Evolutionary conservation across 2,797 vertebrate genomes (phyloP).

Genomic region (Sebastes steindachneri): DNA sequence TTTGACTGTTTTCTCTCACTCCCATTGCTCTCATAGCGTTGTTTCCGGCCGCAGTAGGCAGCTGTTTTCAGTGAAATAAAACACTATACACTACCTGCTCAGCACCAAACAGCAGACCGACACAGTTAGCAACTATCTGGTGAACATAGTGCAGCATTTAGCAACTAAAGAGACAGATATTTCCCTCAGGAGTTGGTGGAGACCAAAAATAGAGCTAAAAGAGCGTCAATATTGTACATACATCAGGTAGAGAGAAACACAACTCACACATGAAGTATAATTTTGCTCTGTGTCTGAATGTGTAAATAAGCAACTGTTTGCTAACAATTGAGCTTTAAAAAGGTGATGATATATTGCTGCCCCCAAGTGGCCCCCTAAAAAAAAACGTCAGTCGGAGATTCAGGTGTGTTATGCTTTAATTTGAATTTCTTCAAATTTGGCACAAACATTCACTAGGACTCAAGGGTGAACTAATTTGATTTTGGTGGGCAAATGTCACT

Average conservation of each 20-base stretch:
- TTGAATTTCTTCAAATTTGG: too few relatives aligned
- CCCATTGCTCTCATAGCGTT: rapidly evolving
- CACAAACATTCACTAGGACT: too few relatives aligned
- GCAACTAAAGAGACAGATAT: rapidly evolving
- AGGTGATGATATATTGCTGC: not conserved
- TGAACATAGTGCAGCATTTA: not conserved
- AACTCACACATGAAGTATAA: not conserved
- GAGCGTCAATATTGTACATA: not conserved
- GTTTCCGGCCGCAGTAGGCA: not conserved
- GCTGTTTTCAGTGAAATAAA: not conserved
- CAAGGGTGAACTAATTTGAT: too few relatives aligned
- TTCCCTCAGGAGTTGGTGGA: not conserved
- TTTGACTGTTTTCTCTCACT: not conserved
- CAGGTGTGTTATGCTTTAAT: not conserved
- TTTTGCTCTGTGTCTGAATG: not conserved
- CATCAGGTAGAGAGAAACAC: not conserved
- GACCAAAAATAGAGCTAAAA: not conserved
- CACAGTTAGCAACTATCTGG: not conserved
- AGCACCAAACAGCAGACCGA: not conserved
- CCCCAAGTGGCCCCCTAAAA: not conserved
- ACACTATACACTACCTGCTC: not conserved
- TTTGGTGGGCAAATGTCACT: too few relatives aligned
- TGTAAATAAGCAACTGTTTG: not conserved
- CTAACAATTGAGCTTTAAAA: not conserved
- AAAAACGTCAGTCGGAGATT: not conserved